Percentiles rank a stretch among this genome's conserved stretches.
Conservation (phyloP, 2,888 invertebrate species). For the Clanis bilineata region DNA sequence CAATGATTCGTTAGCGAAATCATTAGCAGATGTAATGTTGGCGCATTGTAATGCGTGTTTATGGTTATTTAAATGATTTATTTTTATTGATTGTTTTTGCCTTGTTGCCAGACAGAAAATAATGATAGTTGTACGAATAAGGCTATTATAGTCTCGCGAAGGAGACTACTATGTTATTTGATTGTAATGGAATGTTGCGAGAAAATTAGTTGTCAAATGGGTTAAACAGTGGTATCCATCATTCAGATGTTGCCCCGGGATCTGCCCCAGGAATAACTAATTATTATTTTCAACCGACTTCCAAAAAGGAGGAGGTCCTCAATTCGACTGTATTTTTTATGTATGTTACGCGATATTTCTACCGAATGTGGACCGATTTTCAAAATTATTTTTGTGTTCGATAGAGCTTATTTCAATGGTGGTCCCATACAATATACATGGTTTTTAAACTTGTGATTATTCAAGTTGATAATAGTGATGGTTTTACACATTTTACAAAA, state of each 20-base stretch:
- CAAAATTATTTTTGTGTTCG: too few relatives aligned
- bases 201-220: slow-evolving; percentile 79
- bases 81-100: slow-evolving; percentile 83
- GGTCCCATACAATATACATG: too few relatives aligned
- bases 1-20: slow-evolving; percentile 83
- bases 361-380: too few relatives aligned
- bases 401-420: too few relatives aligned
- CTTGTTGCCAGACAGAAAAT: slow-evolving; percentile 81
- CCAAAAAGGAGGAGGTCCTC: too few relatives aligned
- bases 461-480: too few relatives aligned
- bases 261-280: slow-evolving; percentile 29
- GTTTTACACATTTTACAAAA: too few relatives aligned
- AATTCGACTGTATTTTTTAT: too few relatives aligned
- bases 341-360: too few relatives aligned
- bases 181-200: slow-evolving; percentile 72
- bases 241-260: too few relatives aligned
- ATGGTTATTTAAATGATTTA: slow-evolving; percentile 83
- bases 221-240: slow-evolving; percentile 66
- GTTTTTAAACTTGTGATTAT: too few relatives aligned
- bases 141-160: slow-evolving; percentile 77
- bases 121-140: slow-evolving; percentile 77
- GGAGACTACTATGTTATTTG: slow-evolving; percentile 76
- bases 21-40: slow-evolving; percentile 81
- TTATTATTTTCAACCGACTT: too few relatives aligned
- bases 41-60: slow-evolving; percentile 80